A percentile compares a stretch with the other conserved stretches of the same genome.
These are phyloP conservation scores for Leptinotarsa texana DNA, from an alignment of 1,140 invertebrate genomes.

Conservation along the genomic window DNA sequence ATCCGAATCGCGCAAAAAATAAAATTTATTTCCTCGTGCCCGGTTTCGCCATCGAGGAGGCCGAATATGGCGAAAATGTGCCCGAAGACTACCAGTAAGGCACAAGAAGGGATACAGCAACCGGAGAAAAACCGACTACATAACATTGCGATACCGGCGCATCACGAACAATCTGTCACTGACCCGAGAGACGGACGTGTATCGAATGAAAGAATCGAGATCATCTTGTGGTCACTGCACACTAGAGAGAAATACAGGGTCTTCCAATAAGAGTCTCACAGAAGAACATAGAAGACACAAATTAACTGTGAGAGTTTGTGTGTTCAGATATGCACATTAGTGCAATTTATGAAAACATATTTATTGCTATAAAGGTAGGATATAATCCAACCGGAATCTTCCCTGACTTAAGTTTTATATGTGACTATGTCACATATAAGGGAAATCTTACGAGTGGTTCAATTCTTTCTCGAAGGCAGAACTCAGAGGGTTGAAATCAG, in stretches of 20 bases:
- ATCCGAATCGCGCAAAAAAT: slow-evolving; percentile 26
- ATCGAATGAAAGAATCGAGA: slow-evolving; percentile 14
- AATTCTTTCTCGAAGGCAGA: too few relatives aligned
- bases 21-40: slow-evolving; percentile 24
- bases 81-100: slow-evolving; percentile 35
- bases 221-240: background rate
- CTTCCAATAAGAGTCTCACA: too few relatives aligned
- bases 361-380: too few relatives aligned
- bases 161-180: slow-evolving; percentile 18
- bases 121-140: slow-evolving; percentile 3
- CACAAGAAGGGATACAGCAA: slow-evolving; percentile 29
- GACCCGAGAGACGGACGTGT: background rate
- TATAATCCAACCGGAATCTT: too few relatives aligned
- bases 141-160: slow-evolving; percentile 2
- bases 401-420: too few relatives aligned
- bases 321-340: too few relatives aligned
- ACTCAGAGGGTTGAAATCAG: too few relatives aligned
- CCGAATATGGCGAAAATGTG: slow-evolving; percentile 37
- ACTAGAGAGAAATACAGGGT: background rate
- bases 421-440: too few relatives aligned
- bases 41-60: slow-evolving; percentile 20
- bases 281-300: too few relatives aligned
- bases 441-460: too few relatives aligned
- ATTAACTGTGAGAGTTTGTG: too few relatives aligned
- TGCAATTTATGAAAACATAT: too few relatives aligned